A percentile compares a stretch with the other conserved stretches of the same genome.
These are phyloP conservation scores for Ctenoplectra terminalis DNA, from an alignment of 1,140 invertebrate genomes.

Conservation along the genomic window DNA sequence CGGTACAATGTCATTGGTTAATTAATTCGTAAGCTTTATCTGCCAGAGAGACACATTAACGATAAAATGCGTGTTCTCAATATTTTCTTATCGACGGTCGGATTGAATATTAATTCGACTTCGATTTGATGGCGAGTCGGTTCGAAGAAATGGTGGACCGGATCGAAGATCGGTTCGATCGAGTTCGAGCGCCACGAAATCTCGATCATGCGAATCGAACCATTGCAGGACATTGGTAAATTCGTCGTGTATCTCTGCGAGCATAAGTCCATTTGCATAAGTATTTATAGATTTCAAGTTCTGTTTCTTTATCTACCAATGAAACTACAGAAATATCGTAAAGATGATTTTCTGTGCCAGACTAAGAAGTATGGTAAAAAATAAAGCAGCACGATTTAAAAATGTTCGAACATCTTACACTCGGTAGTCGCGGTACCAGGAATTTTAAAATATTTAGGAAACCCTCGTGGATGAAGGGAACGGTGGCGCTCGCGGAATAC, in stretches of 20 bases:
- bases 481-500: slow-evolving; percentile 46
- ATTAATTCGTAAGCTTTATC: slow-evolving; percentile 78
- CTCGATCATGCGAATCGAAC: slow-evolving; percentile 11
- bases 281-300: neutral
- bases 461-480: neutral
- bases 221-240: neutral
- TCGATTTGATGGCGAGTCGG: slow-evolving; percentile 30
- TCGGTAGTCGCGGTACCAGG: neutral
- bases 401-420: neutral
- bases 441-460: slow-evolving; percentile 11
- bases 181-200: neutral
- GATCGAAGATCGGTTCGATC: slow-evolving; percentile 39
- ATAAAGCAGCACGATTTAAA: neutral
- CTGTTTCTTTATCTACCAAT: neutral
- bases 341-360: neutral
- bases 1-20: slow-evolving; percentile 52
- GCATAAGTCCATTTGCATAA: slow-evolving; percentile 2
- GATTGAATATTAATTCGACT: slow-evolving; percentile 73
- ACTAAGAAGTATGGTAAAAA: neutral
- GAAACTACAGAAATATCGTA: neutral
- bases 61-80: slow-evolving; percentile 69
- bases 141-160: slow-evolving; percentile 50
- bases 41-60: slow-evolving; percentile 52
- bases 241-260: neutral
- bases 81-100: slow-evolving; percentile 63